A percentile compares a stretch with the other conserved stretches of the same genome.
phyloP scores from a whole-genome alignment of 2,797 vertebrate species.

The Anguilla obscura region DNA sequence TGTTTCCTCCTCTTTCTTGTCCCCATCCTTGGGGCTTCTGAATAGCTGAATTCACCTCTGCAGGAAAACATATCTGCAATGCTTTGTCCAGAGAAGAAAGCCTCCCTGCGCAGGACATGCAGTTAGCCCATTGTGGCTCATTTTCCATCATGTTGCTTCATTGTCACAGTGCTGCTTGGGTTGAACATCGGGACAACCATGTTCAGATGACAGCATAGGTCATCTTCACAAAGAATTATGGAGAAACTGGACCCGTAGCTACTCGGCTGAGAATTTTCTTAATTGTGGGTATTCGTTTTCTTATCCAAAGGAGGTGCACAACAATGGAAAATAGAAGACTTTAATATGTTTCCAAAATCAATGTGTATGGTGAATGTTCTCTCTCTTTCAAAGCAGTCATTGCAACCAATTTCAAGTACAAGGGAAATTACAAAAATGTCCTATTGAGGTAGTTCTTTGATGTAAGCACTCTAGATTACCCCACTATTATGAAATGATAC shows the following conservation, averaged over 20 bases:
- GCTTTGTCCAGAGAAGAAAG: neutral
- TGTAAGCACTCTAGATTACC: neutral
- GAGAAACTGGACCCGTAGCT: neutral
- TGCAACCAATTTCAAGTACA: neutral
- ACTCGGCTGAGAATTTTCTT: neutral
- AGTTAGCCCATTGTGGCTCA: slow-evolving; percentile 10
- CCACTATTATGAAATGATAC: neutral
- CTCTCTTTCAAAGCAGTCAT: neutral
- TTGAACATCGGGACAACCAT: neutral
- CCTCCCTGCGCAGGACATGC: neutral
- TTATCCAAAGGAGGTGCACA: neutral
- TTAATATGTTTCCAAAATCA: too few species aligned
- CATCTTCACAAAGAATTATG: neutral
- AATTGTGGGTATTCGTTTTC: neutral
- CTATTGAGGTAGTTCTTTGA: neutral
- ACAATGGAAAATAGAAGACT: neutral
- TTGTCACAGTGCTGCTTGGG: neutral
- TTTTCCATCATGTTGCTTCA: neutral
- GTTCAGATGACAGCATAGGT: neutral
- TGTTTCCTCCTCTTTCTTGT: neutral
- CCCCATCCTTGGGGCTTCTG: neutral
- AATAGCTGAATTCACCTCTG: slow-evolving; percentile 19
- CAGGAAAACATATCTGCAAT: slow-evolving; percentile 16
- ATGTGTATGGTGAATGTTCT: neutral
- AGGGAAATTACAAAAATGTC: neutral